Percentiles rank a stretch among this genome's conserved stretches.
These are phyloP conservation scores for Conops quadrifasciatus DNA, from an alignment of 2,888 invertebrate genomes.

Conservation along the genomic window DNA sequence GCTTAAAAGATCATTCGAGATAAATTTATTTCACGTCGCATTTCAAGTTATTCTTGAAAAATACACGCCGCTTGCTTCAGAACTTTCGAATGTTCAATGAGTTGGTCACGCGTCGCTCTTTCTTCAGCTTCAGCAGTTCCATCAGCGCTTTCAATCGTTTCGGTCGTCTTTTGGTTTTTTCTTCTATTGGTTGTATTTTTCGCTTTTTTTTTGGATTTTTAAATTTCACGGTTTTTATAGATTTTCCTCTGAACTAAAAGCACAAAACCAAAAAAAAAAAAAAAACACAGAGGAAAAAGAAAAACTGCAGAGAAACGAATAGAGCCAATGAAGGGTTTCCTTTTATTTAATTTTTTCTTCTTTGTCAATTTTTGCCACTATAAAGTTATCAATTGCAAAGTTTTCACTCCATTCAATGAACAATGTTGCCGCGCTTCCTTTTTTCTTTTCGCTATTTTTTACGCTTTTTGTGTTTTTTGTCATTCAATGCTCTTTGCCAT, in stretches of 20 bases:
- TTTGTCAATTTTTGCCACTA: not conserved
- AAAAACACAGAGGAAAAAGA: not conserved
- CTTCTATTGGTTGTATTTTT: too few species aligned
- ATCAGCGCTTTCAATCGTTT: not conserved
- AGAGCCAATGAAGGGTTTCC: slow-evolving; percentile 8
- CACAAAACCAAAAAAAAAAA: too few species aligned
- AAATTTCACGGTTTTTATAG: too few species aligned
- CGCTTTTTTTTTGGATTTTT: too few species aligned
- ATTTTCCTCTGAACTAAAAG: too few species aligned
- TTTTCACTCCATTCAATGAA: slow-evolving; percentile 9
- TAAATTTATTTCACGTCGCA: not conserved
- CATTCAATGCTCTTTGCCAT: slow-evolving; percentile 1
- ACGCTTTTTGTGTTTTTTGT: not conserved
- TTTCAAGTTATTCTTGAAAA: not conserved
- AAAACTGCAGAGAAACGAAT: not conserved
- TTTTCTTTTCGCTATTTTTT: not conserved
- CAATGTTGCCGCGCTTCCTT: slow-evolving; percentile 12
- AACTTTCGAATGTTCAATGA: slow-evolving; percentile 8
- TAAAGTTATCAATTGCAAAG: slow-evolving; percentile 14
- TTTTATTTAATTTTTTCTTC: not conserved
- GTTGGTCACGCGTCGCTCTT: not conserved
- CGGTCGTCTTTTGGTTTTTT: too few species aligned
- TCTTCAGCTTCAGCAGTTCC: not conserved
- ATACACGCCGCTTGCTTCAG: not conserved
- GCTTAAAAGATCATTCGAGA: slow-evolving; percentile 1